Conservation (phyloP, 2,113 vertebrate species). For the Xerus inauris region DNA sequence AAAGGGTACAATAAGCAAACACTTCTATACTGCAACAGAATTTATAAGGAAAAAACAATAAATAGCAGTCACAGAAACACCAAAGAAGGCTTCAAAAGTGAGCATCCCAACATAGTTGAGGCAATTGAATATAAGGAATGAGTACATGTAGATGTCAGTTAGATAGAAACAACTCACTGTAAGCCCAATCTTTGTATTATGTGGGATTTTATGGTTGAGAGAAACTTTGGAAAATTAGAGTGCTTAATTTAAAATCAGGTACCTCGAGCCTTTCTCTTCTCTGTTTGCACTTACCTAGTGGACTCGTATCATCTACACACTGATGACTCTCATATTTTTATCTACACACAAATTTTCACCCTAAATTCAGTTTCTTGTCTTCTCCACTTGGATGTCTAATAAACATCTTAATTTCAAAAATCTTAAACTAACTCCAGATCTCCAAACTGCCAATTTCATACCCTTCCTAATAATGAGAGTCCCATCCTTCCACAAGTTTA, state of each 20-base stretch:
- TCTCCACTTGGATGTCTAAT: not conserved
- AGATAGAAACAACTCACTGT: not conserved
- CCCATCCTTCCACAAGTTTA: not conserved
- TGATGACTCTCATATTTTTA: not conserved
- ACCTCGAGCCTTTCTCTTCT: not conserved
- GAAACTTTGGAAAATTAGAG: not conserved
- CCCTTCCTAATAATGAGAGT: not conserved
- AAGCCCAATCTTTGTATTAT: not conserved
- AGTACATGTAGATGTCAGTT: not conserved
- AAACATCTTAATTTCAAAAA: not conserved
- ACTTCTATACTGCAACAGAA: not conserved
- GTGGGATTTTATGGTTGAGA: not conserved
- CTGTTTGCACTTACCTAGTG: not conserved
- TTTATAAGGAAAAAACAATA: not conserved
- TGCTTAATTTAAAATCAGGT: not conserved
- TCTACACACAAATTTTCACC: not conserved
- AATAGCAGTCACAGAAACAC: not conserved
- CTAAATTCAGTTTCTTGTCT: not conserved
- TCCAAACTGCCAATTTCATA: not conserved
- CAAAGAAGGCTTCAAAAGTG: not conserved
- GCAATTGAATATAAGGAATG: not conserved
- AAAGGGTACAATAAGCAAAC: not conserved
- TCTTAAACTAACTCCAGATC: not conserved
- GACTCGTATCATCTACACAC: not conserved
- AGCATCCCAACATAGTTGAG: not conserved